Base-by-base conservation (phyloP, 2,113 vertebrate species). In the Kryptolebias marmoratus region DNA sequence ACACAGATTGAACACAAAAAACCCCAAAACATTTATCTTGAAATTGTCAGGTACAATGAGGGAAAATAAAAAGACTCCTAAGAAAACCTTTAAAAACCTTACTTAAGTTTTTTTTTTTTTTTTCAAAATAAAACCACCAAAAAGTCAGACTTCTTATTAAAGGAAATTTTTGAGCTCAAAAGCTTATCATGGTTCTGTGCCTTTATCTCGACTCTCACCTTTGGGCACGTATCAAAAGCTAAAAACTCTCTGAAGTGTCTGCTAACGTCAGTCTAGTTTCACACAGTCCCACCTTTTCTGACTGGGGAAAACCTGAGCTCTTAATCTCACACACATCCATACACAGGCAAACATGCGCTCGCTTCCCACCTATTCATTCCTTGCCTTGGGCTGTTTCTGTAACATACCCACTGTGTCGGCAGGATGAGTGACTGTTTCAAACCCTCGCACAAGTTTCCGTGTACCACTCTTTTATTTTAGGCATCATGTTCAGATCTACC, bases 361-460 rank as follows among this genome's bases (percentile, higher is more conserved):
- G 66, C 62, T 32, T 50, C 71, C 22, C 42, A 82, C 65, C 42
- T n/a, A 67, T 79, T 73, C 54, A 50, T 67, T 68, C 61, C 8
- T 71, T 57, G 80, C 75, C 57, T 12, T 44, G 27, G 75, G 73
- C 80, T 62, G 39, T 78, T 73, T 75, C 55, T 73, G 48, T 64
- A 71, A 68, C 12, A 27, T 42, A 22, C 57, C 45, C 59, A 13
- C 27, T 64, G 62, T 65, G 78, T 75, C 50, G 68, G 42, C 44
- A 30, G 59, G 65, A 74, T 66, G 30, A 71, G 49, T 53, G 47
- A 67, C 54, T 78, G 54, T 72, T 82, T 68, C 28, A 77, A 73
- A 75, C 54, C 30, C 22, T 22, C 12, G 48, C 49, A 28, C 27
- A 27, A 55, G 45, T 65, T 79, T 74, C 65, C 5, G 18, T 60